Conservation (phyloP, 2,113 vertebrate species). For the Phylloscopus whistleri region DNA sequence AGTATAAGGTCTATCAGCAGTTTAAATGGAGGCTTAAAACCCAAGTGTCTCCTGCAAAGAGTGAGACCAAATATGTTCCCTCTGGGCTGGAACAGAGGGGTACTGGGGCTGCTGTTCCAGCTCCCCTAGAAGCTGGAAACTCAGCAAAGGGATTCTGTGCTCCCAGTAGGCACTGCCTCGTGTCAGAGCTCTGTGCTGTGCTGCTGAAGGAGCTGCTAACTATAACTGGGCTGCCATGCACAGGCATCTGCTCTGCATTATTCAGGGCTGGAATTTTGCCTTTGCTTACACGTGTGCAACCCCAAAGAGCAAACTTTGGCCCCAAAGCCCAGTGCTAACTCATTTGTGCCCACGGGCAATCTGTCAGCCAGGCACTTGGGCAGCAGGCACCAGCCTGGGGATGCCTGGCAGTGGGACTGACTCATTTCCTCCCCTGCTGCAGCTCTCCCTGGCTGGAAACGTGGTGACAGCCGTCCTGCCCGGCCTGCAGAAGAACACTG, state of each 20-base stretch:
- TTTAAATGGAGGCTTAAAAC: not conserved
- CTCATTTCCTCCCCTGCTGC: not conserved
- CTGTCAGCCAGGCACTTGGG: not conserved
- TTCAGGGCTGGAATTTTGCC: not conserved
- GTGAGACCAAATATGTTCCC: not conserved
- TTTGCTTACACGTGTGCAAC: not conserved
- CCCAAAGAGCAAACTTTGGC: not conserved
- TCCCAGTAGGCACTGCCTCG: not conserved
- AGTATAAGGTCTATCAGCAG: not conserved
- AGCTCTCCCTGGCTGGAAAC: constrained; percentile 83
- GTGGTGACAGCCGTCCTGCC: constrained; percentile 77
- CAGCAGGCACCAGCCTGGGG: not conserved
- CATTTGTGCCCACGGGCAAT: not conserved
- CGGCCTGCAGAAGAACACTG: constrained; percentile 80
- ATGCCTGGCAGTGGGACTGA: not conserved
- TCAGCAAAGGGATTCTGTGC: not conserved
- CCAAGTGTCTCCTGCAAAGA: rapidly evolving
- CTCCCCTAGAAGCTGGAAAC: not conserved
- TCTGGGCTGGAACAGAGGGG: not conserved
- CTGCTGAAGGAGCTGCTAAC: not conserved
- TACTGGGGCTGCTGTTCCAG: not conserved
- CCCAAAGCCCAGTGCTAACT: not conserved
- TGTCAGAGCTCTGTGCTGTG: not conserved
- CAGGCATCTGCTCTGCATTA: not conserved
- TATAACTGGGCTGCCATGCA: not conserved